Evolutionary conservation across 2,888 invertebrate genomes (phyloP), one percentile per base, ranked within the genome.

Genomic region (Xylota segnis): DNA sequence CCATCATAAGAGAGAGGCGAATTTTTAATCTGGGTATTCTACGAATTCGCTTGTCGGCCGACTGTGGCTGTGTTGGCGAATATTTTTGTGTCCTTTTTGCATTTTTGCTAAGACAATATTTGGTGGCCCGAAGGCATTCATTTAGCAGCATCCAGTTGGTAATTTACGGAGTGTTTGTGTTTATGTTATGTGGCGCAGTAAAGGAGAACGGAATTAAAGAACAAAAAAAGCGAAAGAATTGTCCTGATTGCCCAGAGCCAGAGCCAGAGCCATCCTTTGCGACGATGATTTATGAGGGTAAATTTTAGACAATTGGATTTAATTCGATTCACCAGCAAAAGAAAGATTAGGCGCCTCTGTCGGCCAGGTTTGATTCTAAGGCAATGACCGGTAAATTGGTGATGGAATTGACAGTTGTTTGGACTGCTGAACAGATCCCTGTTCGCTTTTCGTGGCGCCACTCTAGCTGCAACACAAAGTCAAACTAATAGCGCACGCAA

Each of bases 21-120:
- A 70, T 71, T 84, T 84, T 76, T 84, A 81, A 84, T 81, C 84
- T 81, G 70, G 65, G 58, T 71, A 66, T 84, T 84, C 84, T 81
- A 47, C 75, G 84, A 84, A 84, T 76, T 76, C 59, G 81, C 40
- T 68, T 77, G 32, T 58, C 59, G 45, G 54, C 56, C 52, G 27
- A 27, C 40, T 9, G 65, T 32, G 52, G 14, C n/a, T 72, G 34
- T 56, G 47, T 45, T 58, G 23, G 40, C 29, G 47, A 58, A 50
- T 43, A 43, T 72, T 70, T 54, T 63, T 71, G 56, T 83, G 65
- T 77, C 83, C 77, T 83, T 83, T 77, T 77, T 71, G n/a, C 6
- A 74, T 72, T 78, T 74, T 61, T 54, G 54, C 72, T 74, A 70
- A 78, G 47, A 83, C 68, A 78, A 78, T 78, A 56, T 70, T 78